Percentiles rank a stretch among this genome's conserved stretches.
Conservation (phyloP, 2,797 vertebrate genomes). For the Anolis apletophallus region DNA sequence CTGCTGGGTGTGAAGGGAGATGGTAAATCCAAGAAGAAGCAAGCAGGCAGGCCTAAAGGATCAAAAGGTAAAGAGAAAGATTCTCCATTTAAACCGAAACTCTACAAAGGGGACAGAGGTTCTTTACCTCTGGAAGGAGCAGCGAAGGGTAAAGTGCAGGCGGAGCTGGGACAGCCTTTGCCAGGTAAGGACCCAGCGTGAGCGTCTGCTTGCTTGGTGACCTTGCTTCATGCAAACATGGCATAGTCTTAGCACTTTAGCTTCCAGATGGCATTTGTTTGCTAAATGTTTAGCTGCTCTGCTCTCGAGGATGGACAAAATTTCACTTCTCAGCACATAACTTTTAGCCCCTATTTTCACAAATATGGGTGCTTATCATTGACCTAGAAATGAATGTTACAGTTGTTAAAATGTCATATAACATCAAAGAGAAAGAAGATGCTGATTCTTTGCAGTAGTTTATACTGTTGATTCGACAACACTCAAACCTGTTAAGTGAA, state of each 20-base stretch:
- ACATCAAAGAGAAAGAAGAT: not conserved
- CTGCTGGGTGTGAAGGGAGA: constrained; percentile 98
- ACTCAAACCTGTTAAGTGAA: not conserved
- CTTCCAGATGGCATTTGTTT: constrained; percentile 54
- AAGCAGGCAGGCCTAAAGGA: constrained; percentile 97
- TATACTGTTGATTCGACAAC: not conserved
- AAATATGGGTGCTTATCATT: rapidly evolving
- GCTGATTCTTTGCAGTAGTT: not conserved
- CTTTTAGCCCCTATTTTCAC: rapidly evolving
- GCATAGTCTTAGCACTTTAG: constrained; percentile 56
- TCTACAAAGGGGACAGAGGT: constrained; percentile 95
- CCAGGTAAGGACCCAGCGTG: constrained; percentile 89
- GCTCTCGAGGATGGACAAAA: constrained; percentile 63
- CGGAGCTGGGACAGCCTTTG: constrained; percentile 91
- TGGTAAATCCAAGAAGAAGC: constrained; percentile 99
- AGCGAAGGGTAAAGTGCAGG: constrained; percentile 92
- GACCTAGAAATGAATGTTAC: not conserved
- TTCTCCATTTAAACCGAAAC: constrained; percentile 97
- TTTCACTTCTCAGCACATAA: not conserved
- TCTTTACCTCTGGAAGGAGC: constrained; percentile 90
- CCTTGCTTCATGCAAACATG: constrained; percentile 76
- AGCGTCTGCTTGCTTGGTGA: constrained; percentile 78
- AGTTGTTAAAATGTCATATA: not conserved
- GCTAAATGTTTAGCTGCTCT: constrained; percentile 54
- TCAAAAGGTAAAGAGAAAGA: constrained; percentile 99